Evolutionary conservation across 1,140 invertebrate species (phyloP).

Genomic region (Hypsibius dujardini): DNA sequence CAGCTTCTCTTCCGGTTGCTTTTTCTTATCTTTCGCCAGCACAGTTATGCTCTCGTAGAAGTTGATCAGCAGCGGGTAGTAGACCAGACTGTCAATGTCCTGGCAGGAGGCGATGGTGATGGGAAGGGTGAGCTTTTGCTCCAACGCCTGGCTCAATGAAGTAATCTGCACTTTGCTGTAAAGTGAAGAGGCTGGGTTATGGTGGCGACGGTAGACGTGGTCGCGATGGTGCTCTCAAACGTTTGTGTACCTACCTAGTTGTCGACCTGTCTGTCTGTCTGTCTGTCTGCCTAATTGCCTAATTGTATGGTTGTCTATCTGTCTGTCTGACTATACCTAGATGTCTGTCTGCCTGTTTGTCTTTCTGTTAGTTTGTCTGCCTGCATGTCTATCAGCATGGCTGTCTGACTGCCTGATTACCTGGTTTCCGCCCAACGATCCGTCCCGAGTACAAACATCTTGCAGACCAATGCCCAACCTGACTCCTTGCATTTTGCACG

Average conservation of each 20-base stretch:
- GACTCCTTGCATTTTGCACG: background rate
- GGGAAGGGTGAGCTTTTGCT: background rate
- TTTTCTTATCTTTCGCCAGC: slow-evolving; percentile 8
- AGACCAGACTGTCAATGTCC: background rate
- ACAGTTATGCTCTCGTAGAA: slow-evolving; percentile 3
- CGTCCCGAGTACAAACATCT: background rate
- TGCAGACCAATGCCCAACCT: background rate
- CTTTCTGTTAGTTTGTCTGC: no score
- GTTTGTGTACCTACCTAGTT: no score
- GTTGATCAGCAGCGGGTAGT: background rate
- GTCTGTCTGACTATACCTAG: no score
- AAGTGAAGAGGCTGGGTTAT: no score
- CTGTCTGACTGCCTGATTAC: background rate
- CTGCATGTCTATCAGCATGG: background rate
- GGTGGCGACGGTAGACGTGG: no score
- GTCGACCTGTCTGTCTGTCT: no score
- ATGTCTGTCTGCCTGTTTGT: no score
- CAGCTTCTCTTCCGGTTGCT: slow-evolving; percentile 5
- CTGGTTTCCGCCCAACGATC: background rate
- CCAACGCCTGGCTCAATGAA: background rate
- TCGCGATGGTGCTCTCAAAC: no score
- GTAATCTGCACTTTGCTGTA: background rate
- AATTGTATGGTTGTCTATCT: no score
- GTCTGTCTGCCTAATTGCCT: no score
- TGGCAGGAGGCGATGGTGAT: background rate